phyloP scores from a whole-genome alignment of 2,888 invertebrate species.

The Eupsilia transversa region DNA sequence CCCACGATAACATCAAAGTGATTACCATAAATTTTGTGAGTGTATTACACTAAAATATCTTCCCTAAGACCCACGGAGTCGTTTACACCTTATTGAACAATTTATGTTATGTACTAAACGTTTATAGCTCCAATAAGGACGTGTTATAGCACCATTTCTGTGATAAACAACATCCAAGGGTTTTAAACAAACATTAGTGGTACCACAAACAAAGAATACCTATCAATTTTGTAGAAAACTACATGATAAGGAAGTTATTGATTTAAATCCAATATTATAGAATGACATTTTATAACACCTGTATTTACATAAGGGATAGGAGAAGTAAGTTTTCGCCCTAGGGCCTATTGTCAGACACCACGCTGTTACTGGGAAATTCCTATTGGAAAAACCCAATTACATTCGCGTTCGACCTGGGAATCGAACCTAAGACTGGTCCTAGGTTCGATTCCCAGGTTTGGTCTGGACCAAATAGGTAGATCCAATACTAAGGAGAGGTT shows the following conservation, averaged over 20 bases:
- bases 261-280: background rate
- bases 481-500: too few relatives aligned
- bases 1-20: slow-evolving; percentile 41
- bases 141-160: slow-evolving; percentile 29
- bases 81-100: slow-evolving; percentile 59
- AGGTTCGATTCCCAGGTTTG: too few relatives aligned
- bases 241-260: background rate
- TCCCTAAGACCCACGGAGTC: slow-evolving; percentile 27
- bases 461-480: background rate
- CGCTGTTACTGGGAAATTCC: background rate
- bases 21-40: slow-evolving; percentile 53
- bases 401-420: background rate
- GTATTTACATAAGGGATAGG: background rate
- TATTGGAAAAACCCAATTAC: background rate
- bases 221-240: too few relatives aligned
- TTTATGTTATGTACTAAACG: slow-evolving; percentile 44
- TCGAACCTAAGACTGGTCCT: background rate
- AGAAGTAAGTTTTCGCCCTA: background rate
- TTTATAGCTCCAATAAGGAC: slow-evolving; percentile 41
- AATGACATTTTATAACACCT: background rate
- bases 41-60: slow-evolving; percentile 45
- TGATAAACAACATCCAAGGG: slow-evolving; percentile 32
- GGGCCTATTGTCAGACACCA: background rate
- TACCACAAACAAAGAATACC: background rate
- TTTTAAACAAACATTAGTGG: slow-evolving; percentile 9